Percentiles rank a stretch among this genome's conserved stretches.
Evolutionary conservation across 2,888 invertebrate species (phyloP).

Genomic region (Tyria jacobaeae): DNA sequence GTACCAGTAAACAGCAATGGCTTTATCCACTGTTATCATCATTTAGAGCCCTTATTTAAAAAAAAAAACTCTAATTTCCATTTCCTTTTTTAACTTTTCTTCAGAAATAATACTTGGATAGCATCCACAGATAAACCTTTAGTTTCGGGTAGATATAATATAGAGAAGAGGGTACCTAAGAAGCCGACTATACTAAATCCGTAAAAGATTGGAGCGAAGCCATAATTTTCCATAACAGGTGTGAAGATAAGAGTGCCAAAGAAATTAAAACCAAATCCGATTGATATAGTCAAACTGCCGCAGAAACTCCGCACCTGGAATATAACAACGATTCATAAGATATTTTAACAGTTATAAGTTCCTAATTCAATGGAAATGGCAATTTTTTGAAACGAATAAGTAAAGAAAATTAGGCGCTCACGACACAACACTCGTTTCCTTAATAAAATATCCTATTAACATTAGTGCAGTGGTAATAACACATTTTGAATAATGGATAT

Average conservation of each 20-base stretch:
- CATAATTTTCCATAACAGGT: slow-evolving; percentile 65
- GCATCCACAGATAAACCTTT: slow-evolving; percentile 75
- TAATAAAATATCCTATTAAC: no score
- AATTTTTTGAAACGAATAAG: no score
- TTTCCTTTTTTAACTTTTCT: slow-evolving; percentile 50
- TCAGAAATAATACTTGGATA: slow-evolving; percentile 69
- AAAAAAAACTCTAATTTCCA: slow-evolving; percentile 6
- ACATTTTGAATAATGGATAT: no score
- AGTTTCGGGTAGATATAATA: slow-evolving; percentile 77
- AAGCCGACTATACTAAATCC: slow-evolving; percentile 71
- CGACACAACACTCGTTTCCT: no score
- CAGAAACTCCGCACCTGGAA: slow-evolving; percentile 71
- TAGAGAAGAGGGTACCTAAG: slow-evolving; percentile 67
- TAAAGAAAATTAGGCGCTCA: no score
- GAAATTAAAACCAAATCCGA: slow-evolving; percentile 74
- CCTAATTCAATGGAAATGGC: no score
- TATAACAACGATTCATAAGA: not conserved
- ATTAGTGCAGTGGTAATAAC: no score
- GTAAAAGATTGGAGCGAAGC: slow-evolving; percentile 74
- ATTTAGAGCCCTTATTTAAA: no score
- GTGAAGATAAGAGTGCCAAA: slow-evolving; percentile 71
- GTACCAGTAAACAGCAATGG: no score
- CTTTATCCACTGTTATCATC: no score
- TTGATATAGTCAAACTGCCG: slow-evolving; percentile 64
- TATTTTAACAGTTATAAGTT: not conserved